Evolutionary conservation across 23 tunicate genomes (phyloP), one percentile per base, ranked within the genome.

Genomic region (Aplidium turbinatum): DNA sequence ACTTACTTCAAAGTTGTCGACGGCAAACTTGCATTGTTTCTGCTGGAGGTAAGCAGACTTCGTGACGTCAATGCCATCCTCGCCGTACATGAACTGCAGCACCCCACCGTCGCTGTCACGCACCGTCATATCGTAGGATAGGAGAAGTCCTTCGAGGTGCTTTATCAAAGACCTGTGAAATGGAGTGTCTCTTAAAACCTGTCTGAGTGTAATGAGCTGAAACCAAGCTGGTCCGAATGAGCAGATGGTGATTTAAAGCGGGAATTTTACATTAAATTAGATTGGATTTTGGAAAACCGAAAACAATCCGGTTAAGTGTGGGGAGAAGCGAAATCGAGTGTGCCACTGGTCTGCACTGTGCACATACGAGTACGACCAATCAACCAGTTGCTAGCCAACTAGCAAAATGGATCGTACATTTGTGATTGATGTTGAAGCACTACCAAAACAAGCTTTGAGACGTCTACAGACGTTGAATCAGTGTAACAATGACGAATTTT

Each of bases 81-180:
- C 99, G 23, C 99, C 99, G 39, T 84, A 95, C 16, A 83, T 58
- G 67, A 95, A 95, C 83, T 95, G 99, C 39, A 95, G 57, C 31
- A 95, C 84, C 21, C 84, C 57, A 2, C 95, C 96, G 47, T 82
- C 96, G 55, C 82, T 79, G 57, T 95, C 99, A 1, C 99, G 92
- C 16, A 95, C 96, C 6, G 96, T 95, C 80, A 80, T 53, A 53
- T 95, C 99, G 70, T 95, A 88, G 48, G 85, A 34, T 9, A 95
- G 65, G 20, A 85, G 47, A 0, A 95, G 61, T 11, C 99, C 95
- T 79, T 95, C 99, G 31, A 95, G 57, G 63, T 78, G 90, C 33
- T 95, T 95, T 33, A 94, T 77, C 38, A 94, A 71, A 52, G 90
- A 87, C 52, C 99, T 84, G 77, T 7, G 23, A 39, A 84, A 42